These are phyloP conservation scores for Chromobotia macracanthus DNA, from an alignment of 2,797 vertebrate species.

Conservation along the genomic window DNA sequence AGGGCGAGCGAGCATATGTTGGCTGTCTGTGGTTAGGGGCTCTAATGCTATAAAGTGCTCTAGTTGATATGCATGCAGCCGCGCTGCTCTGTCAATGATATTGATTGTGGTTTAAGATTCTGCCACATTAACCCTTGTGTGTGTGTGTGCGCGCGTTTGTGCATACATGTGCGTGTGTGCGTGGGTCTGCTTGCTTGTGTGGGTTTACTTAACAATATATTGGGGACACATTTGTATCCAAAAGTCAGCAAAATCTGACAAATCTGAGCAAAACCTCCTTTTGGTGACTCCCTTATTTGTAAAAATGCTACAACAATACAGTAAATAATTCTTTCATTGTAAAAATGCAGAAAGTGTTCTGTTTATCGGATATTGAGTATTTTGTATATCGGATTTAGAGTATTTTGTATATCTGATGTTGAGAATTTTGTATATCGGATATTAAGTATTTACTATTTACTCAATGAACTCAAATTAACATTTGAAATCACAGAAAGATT, in stretches of 20 bases:
- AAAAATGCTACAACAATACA: no score
- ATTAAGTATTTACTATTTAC: neutral
- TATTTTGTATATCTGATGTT: neutral
- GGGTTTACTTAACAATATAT: no score
- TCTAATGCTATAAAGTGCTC: conserved; percentile 89
- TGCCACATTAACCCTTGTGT: conserved; percentile 50
- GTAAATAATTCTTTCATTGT: no score
- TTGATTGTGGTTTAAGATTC: conserved; percentile 92
- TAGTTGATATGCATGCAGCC: conserved; percentile 80
- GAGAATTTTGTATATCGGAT: neutral
- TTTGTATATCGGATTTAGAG: neutral
- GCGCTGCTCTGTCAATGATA: conserved; percentile 87
- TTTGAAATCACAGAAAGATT: neutral
- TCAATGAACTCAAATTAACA: neutral
- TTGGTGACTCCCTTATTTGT: no score
- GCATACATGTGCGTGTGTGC: neutral
- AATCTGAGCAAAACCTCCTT: no score
- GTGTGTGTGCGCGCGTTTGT: conserved; percentile 30
- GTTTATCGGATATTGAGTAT: no score
- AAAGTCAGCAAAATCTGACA: no score
- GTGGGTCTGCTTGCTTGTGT: neutral
- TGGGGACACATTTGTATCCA: no score
- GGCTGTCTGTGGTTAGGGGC: conserved; percentile 80
- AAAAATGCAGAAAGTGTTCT: no score
- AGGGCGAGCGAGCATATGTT: conserved; percentile 73